Evolutionary conservation across 1,140 invertebrate species (phyloP), one percentile per base, ranked within the genome.

Genomic region (Drosophila virilis): DNA sequence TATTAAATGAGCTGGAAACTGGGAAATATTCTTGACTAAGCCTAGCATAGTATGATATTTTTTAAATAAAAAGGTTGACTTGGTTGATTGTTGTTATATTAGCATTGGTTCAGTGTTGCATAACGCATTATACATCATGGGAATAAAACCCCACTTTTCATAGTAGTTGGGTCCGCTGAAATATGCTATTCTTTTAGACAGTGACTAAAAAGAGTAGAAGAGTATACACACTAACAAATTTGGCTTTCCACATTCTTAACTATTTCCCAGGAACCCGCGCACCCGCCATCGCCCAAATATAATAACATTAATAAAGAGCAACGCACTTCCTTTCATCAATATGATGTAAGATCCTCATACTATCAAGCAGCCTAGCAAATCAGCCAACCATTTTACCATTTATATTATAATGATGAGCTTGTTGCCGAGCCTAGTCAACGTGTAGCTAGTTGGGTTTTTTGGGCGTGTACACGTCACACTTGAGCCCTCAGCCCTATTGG

Each of bases 251-350:
- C 32, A 59, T 69, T 75, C 52, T 77, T 45, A 33, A 58, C 17
- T 69, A 46, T 65, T 50, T 61, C 35, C 76, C 80, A 89, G 89
- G 92, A 92, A 80, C 85, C 74, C 65, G 79, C 73, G 69, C 88
- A 90, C 75, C 80, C 90, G 78, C 79, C 92, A 77, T 92, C 92
- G 73, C 92, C 92, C 58, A 92, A 91, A 78, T 90, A 86, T 84
- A 92, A 92, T 61, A 77, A 78, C 67, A 67, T 91, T 75, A 77
- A 78, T 64, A 92, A 91, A 86, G 91, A 92, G 78, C 86, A 91
- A 77, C 84, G 91, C 74, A 79, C 83, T 71, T 88, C 79, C 69
- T 85, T 85, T 72, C 86, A 91, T 71, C 91, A 92, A 72, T 91
- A 88, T 78, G 92, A 92, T 90, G 92, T 92, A 91, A 92, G 92